Base-by-base conservation (phyloP, 2,888 invertebrate species). In the Drosophila limbata region DNA sequence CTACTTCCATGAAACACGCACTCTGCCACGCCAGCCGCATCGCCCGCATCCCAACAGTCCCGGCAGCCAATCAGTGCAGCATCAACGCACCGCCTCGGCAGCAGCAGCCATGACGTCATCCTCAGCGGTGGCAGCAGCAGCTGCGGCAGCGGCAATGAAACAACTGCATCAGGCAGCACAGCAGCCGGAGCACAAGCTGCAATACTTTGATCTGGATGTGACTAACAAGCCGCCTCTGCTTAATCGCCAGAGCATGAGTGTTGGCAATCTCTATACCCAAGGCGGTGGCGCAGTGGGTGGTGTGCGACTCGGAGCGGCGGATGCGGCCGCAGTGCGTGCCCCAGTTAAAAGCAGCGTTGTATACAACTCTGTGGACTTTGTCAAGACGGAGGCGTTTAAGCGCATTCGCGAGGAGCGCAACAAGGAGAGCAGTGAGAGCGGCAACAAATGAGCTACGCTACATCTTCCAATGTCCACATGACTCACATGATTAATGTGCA, bases 311-410 rank as follows among this genome's bases (percentile, higher is more conserved):
- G 73, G 91, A 4, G 90, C 92, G 0, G 88, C 92, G 1, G 91
- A 92, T 66, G 90, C 92, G 44, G 92, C 92, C 15, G 90, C 92
- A 15, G 90, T 92, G 25, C 92, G 93, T 62, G 92, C 92, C n/a
- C 92, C 93, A 28, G 91, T 92, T 39, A 92, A 92, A 72, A 93
- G 93, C 73, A 88, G 91, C 59, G 94, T 96, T 0, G 97, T 97
- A 9, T 98, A 98, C 92, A 97, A 98, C 92, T 97, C 96, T 1
- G 98, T 98, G 0, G 98, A 98, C 93, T 98, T 98, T 93, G 93
- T 97, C 56, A 98, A 98, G 93, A 98, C 98, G 0, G 96, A 97
- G 91, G 98, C 98, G 6, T 97, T 98, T 90, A 97, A 97, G 92
- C 95, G 96, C 69, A 97, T 97, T 39, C 94, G 96, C 56, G 95